Evolutionary conservation across 2,113 vertebrate genomes (phyloP), one percentile per base, ranked within the genome.

Genomic region (Garra rufa): DNA sequence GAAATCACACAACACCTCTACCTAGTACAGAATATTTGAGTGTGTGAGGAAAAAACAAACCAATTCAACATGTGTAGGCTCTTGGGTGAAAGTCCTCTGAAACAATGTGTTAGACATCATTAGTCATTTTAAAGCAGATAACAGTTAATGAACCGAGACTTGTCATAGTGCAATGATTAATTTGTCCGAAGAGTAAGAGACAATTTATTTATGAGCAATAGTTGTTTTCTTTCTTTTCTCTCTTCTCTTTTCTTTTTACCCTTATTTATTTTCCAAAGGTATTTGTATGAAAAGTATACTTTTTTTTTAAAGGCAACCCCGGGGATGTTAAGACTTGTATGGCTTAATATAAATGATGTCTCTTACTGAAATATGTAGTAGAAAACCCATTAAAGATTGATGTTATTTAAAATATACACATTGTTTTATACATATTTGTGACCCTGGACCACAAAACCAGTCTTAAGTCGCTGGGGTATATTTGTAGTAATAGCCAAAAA

Each of bases 121-220:
- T 77, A 79, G 79, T 83, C 52, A 59, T 85, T 85, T 74, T 74
- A 52, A n/a, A 82, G 75, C 83, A 83, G 79, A 85, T 78, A 83
- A 85, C 73, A 28, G 79, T 85, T 87, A 87, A 85, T 87, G 83
- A 79, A 81, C 46, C 67, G 79, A 85, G 59, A 74, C 55, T 76
- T 81, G 76, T 59, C 67, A 41, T 34, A 50, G 83, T 85, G 83
- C 26, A 74, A 28, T 85, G 55, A 85, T 87, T 85, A 52, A 87
- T 85, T 85, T 69, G 59, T 67, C 67, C 3, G 9, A 59, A 50
- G 75, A 83, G 80, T 82, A 50, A 79, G 77, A 83, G 79, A 83
- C 77, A 4, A 85, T 81, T 79, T 83, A 74, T 83, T 87, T 85
- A 75, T n/a, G 13, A 76, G 38, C 28, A 67, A 65, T 71, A 50